Conservation (phyloP, 2,888 invertebrate genomes). For the Cerceris rybyensis region DNA sequence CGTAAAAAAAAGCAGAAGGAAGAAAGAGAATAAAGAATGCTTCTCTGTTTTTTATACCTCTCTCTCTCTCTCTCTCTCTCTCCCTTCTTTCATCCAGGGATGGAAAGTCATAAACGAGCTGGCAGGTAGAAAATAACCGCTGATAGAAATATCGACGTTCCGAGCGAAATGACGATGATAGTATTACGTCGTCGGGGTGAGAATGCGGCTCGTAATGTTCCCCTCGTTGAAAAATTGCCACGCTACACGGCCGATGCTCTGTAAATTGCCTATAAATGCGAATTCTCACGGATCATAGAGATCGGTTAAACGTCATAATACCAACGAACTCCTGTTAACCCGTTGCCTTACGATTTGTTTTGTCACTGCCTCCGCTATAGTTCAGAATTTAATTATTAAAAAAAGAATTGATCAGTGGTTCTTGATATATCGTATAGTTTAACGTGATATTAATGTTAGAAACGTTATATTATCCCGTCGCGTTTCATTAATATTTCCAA, state of each 20-base stretch:
- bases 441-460: too few species aligned
- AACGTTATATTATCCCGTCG: too few species aligned
- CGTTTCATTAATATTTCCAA: too few species aligned
- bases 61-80: not conserved
- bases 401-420: too few species aligned
- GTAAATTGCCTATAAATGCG: not conserved
- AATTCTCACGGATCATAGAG: not conserved
- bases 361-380: too few species aligned
- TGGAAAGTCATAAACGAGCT: constrained; percentile 25
- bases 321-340: not conserved
- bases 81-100: not conserved
- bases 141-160: constrained; percentile 27
- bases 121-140: constrained; percentile 21
- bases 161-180: too few species aligned
- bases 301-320: not conserved
- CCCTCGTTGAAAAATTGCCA: constrained; percentile 14
- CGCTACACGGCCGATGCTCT: not conserved
- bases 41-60: too few species aligned
- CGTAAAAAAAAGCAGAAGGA: constrained; percentile 21
- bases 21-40: not conserved
- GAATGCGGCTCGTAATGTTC: not conserved
- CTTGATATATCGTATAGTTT: too few species aligned
- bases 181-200: constrained; percentile 4
- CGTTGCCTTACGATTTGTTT: too few species aligned
- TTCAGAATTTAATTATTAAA: too few species aligned